Base-by-base conservation (phyloP, 2,113 vertebrate species). In the Poicephalus meyeri region DNA sequence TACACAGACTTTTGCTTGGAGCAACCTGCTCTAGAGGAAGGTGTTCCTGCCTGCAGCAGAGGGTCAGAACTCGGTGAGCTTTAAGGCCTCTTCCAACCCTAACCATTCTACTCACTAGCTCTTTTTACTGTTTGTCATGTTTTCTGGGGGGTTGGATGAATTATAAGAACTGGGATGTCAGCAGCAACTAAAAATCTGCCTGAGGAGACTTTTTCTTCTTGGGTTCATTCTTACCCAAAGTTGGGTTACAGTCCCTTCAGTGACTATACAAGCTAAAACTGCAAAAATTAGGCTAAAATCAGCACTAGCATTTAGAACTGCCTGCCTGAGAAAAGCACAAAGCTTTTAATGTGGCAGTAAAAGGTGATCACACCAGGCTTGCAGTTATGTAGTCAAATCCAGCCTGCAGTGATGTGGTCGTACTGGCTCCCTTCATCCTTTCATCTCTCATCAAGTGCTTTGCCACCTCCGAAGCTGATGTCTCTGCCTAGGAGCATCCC, bases 401-500 rank as follows among this genome's bases (percentile, higher is more conserved):
- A 85, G 35, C 63, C 56, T 52, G 49, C 29, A 80, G 63, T 49
- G 44, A 31, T 26, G 44, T 24, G 23, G 21, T 10, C 24, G 13
- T 25, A 33, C 21, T 1, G 2, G 26, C 17, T 72, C 65, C 33
- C 33, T 55, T 70, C 56, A 26, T 33, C 15, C 42, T 85, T 63
- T 65, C 29, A 50, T 28, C 52, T 80, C 12, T 0, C n/a, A 55
- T 1, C 0, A 0, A 76, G 35, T 4, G 15, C 69, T 92, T 47
- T 66, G 25, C 28, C 41, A 16, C 8, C 80, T 25, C 42, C 5
- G 1, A 50, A 85, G 37, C n/a, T 66, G 37, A 35, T 46, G 25
- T 61, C 26, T 69, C 16, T 6, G 2, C 5, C 33, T 23, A 28
- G 44, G 11, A 65, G 16, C 1, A 7, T 37, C 19, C 42, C 73